Base-by-base conservation (phyloP, 1,140 invertebrate species). In the Frieseomelitta varia region DNA sequence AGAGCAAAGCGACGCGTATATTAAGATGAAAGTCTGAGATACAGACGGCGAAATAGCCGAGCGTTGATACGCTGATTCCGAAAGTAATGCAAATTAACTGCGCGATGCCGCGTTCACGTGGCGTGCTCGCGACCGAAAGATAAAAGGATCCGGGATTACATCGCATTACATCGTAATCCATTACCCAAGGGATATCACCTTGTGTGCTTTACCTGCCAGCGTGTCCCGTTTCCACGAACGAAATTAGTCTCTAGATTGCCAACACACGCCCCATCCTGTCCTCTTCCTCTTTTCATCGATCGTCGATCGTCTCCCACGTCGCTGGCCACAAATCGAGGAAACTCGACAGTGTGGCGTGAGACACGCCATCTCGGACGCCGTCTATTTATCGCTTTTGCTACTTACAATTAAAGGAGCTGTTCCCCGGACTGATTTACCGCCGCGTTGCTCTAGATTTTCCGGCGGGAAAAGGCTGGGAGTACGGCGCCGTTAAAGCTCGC, bases 111-210 rank as follows among this genome's bases (percentile, higher is more conserved):
- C 39, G 56, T 58, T 53, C n/a, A 74, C 79, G 14, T 73, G 81
- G 81, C 73, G 81, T 77, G 81, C 34, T 39, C 81, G 73, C 47
- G 61, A 53, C 47, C 51, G 6, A 27, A 68, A 82, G 81, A 82
- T 82, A 82, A 82, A 82, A 82, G 73, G 81, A 82, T 82, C 63
- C 71, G 51, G 74, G 74, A 77, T 82, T 88, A 87, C 86, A 85
- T 76, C 86, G 86, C 53, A 53, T 69, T 65, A 53, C 75, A 65
- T 77, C 58, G 86, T 88, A 88, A 88, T 87, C 85, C 87, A 30
- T 74, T 61, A 84, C n/a, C 58, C 65, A 27, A 76, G 71, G 81
- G 67, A 87, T n/a, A n/a, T 88, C 81, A 75, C 56, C 71, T 79
- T 76, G 61, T 30, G 73, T 15, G 84, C 51, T 79, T 21, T 58